Evolutionary conservation across 2,888 invertebrate genomes (phyloP).

Genomic region (Melanostoma scalare): DNA sequence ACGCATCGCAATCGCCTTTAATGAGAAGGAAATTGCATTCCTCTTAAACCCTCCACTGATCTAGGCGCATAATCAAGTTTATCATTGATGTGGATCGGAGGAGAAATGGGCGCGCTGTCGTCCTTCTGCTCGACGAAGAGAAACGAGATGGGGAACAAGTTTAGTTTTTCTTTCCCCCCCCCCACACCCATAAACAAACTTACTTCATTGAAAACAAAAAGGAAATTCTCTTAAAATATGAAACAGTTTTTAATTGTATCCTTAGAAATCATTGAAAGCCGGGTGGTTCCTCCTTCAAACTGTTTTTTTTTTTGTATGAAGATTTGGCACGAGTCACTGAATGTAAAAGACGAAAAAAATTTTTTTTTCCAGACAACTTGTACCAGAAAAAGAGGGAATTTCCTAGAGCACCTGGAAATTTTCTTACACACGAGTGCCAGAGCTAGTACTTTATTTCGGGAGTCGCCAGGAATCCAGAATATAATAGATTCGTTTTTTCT

Average conservation of each 20-base stretch:
- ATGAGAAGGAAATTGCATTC: constrained; percentile 24
- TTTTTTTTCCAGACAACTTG: constrained; percentile 19
- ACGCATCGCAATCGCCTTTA: constrained; percentile 9
- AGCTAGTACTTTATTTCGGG: constrained; percentile 34
- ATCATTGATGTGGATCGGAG: constrained; percentile 46
- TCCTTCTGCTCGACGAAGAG: constrained; percentile 8
- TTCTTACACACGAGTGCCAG: constrained; percentile 38
- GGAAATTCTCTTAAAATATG: constrained; percentile 3
- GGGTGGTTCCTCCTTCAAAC: constrained; percentile 45
- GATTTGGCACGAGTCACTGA: constrained; percentile 67
- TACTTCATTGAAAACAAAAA: neutral
- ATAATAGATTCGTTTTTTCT: constrained; percentile 46
- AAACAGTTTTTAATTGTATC: constrained; percentile 29
- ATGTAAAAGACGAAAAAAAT: neutral
- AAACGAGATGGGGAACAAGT: constrained; percentile 1
- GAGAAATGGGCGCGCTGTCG: constrained; percentile 50
- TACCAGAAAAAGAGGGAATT: constrained; percentile 45
- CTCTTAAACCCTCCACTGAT: neutral
- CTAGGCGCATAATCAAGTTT: constrained; percentile 38
- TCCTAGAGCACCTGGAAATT: constrained; percentile 66
- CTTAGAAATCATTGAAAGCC: constrained; percentile 12
- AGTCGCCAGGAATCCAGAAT: constrained; percentile 16
- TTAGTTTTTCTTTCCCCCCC: constrained; percentile 10
- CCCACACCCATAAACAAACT: neutral
- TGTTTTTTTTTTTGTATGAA: constrained; percentile 30